phyloP scores from a whole-genome alignment of 2,888 invertebrate species.

The Yponomeuta sedellus region DNA sequence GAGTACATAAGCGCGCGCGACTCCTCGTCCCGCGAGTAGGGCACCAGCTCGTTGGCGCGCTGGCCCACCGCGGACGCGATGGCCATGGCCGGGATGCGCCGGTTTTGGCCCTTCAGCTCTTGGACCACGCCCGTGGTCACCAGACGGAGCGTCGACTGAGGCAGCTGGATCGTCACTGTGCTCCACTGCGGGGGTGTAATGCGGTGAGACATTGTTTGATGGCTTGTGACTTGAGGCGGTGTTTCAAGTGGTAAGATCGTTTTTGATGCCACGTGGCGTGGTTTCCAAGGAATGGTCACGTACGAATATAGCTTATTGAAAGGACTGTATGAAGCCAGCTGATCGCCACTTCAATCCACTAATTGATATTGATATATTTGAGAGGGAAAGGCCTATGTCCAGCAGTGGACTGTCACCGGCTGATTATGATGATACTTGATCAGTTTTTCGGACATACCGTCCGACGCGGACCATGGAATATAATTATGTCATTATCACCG shows the following conservation, averaged over 20 bases:
- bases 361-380: no score
- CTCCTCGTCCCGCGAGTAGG: constrained; percentile 69
- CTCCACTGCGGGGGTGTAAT: constrained; percentile 83
- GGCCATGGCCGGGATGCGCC: constrained; percentile 89
- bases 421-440: no score
- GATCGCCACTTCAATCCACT: no score
- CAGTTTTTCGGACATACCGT: no score
- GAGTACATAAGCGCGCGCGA: constrained; percentile 86
- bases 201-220: neutral
- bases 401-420: no score
- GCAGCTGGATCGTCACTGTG: constrained; percentile 88
- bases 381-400: no score
- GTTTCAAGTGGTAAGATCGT: neutral
- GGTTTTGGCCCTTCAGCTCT: constrained; percentile 88
- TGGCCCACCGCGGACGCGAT: constrained; percentile 94
- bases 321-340: no score
- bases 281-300: no score
- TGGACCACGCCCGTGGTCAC: constrained; percentile 88
- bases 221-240: neutral
- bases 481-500: no score
- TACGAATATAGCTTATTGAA: no score
- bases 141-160: constrained; percentile 85
- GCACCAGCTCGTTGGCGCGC: constrained; percentile 86
- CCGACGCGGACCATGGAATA: no score
- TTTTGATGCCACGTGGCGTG: neutral